phyloP scores from a whole-genome alignment of 2,797 vertebrate genomes.

The Liparis tanakae region DNA sequence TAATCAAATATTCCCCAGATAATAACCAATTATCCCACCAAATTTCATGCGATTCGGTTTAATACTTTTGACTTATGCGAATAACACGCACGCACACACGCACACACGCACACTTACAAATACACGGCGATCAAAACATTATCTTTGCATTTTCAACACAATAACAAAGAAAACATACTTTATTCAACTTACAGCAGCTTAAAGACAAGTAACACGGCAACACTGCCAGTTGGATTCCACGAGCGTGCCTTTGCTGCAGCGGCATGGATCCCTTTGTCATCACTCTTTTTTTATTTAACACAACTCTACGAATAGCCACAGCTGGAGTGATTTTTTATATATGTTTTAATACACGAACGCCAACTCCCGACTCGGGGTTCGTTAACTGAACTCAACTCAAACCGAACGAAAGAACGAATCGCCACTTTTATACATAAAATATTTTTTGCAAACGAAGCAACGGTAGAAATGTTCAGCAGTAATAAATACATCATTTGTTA shows the following conservation, averaged over 20 bases:
- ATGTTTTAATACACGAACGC: constrained; percentile 17
- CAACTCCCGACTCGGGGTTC: background rate
- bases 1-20: no score
- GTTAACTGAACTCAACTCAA: constrained; percentile 10
- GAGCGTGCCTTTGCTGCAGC: constrained; percentile 10
- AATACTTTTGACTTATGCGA: no score
- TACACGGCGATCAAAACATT: no score
- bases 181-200: background rate
- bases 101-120: no score
- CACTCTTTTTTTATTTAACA: constrained; percentile 14
- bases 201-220: constrained; percentile 1
- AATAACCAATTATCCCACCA: no score
- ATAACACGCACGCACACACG: no score
- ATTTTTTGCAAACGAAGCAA: background rate
- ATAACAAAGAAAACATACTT: constrained; percentile 5
- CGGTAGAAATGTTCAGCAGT: background rate
- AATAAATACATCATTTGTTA: constrained; percentile 8
- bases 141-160: background rate
- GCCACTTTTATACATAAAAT: background rate
- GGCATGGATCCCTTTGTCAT: background rate
- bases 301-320: background rate
- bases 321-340: background rate
- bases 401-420: background rate
- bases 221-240: constrained; percentile 2
- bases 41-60: no score